phyloP scores from a whole-genome alignment of 2,113 vertebrate species.

The Sylvicapra grimmia region DNA sequence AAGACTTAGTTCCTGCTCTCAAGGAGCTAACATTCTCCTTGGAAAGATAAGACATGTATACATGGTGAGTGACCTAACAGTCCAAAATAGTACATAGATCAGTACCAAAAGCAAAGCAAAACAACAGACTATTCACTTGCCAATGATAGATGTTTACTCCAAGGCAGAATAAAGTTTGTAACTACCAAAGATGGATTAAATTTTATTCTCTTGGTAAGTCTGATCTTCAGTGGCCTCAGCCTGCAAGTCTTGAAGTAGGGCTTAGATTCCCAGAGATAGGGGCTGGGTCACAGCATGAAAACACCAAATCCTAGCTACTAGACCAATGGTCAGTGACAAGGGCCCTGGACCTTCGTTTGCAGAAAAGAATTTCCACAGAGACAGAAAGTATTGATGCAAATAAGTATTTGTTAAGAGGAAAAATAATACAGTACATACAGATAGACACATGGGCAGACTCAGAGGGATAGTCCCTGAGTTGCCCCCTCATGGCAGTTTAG shows the following conservation, averaged over 20 bases:
- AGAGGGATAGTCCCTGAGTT: not conserved
- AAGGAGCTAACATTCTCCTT: not conserved
- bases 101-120: not conserved
- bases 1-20: not conserved
- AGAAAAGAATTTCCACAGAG: not conserved
- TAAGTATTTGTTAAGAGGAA: not conserved
- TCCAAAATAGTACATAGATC: not conserved
- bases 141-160: not conserved
- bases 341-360: not conserved
- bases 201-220: not conserved
- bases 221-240: not conserved
- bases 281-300: not conserved
- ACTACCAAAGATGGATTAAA: not conserved
- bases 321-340: not conserved
- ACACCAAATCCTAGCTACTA: not conserved
- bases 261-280: not conserved
- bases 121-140: not conserved
- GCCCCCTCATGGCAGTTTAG: not conserved
- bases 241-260: not conserved
- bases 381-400: not conserved
- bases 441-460: not conserved
- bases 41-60: not conserved
- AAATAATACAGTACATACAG: not conserved
- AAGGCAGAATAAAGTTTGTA: conserved; percentile 1
- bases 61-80: not conserved